Evolutionary conservation across 1,140 invertebrate species (phyloP).

Genomic region (Stegodyphus dumicola): DNA sequence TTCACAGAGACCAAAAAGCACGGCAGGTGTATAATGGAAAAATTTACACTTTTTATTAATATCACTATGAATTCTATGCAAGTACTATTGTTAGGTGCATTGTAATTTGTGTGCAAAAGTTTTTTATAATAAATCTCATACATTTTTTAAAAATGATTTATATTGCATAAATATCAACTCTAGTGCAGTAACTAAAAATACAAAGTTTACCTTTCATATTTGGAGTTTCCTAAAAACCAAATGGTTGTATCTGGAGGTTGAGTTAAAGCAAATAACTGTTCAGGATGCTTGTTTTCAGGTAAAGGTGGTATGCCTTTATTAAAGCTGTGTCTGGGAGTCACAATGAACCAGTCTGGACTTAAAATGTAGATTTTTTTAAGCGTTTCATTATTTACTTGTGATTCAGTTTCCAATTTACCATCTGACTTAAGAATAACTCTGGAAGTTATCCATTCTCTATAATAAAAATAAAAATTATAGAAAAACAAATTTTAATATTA

Average conservation of each 20-base stretch:
- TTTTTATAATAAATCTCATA: too few relatives aligned
- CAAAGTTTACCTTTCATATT: conserved; percentile 40
- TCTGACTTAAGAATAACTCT: neutral
- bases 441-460: neutral
- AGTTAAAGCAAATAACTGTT: conserved; percentile 16
- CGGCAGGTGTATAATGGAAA: too few relatives aligned
- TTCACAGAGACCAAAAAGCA: too few relatives aligned
- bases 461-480: conserved; percentile 10
- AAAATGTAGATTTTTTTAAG: neutral
- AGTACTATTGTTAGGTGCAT: too few relatives aligned
- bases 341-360: neutral
- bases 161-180: neutral
- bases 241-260: conserved; percentile 3
- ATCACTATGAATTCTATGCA: too few relatives aligned
- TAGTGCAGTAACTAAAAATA: neutral
- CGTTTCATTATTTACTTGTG: neutral
- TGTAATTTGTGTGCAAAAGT: too few relatives aligned
- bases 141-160: neutral
- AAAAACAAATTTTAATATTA: too few relatives aligned
- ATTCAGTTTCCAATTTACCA: neutral
- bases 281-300: conserved; percentile 3
- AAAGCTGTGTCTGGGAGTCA: conserved; percentile 18
- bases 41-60: too few relatives aligned
- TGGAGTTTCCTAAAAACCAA: conserved; percentile 30
- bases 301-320: conserved; percentile 3